Conservation (phyloP, 2,113 vertebrate species). For the Gallinago jamesoni region DNA sequence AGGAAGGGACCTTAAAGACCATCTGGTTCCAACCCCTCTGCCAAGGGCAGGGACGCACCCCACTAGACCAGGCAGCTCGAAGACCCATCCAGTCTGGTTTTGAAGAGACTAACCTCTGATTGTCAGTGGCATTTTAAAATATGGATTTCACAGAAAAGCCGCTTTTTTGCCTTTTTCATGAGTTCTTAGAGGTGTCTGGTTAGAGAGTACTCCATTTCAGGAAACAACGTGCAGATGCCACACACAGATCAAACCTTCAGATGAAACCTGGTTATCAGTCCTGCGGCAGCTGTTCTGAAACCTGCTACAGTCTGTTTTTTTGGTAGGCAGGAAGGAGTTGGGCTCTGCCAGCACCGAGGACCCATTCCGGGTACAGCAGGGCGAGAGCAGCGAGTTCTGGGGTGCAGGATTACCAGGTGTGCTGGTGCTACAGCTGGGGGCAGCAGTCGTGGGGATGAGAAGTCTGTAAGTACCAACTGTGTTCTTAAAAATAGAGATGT, state of each 20-base stretch:
- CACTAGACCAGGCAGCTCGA: not conserved
- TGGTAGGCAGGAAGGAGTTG: not conserved
- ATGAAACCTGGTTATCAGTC: rapidly evolving
- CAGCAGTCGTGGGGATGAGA: not conserved
- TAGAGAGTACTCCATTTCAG: not conserved
- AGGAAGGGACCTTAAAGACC: not conserved
- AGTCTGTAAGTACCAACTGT: not conserved
- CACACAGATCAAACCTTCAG: not conserved
- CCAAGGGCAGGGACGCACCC: not conserved
- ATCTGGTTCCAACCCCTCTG: not conserved
- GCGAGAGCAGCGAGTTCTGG: rapidly evolving
- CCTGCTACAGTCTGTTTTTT: rapidly evolving
- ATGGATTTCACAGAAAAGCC: rapidly evolving
- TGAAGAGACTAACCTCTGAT: not conserved
- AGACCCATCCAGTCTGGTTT: not conserved
- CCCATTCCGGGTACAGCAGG: rapidly evolving
- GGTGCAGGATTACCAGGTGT: not conserved
- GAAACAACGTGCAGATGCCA: not conserved
- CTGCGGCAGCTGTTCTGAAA: not conserved
- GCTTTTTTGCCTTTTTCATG: not conserved
- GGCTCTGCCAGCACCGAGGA: not conserved
- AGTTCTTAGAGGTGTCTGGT: not conserved
- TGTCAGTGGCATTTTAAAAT: not conserved
- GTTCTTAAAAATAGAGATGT: slow-evolving; percentile 29
- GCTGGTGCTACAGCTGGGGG: not conserved